Conservation (phyloP, 2,797 vertebrate species). For the Caiman crocodilus region DNA sequence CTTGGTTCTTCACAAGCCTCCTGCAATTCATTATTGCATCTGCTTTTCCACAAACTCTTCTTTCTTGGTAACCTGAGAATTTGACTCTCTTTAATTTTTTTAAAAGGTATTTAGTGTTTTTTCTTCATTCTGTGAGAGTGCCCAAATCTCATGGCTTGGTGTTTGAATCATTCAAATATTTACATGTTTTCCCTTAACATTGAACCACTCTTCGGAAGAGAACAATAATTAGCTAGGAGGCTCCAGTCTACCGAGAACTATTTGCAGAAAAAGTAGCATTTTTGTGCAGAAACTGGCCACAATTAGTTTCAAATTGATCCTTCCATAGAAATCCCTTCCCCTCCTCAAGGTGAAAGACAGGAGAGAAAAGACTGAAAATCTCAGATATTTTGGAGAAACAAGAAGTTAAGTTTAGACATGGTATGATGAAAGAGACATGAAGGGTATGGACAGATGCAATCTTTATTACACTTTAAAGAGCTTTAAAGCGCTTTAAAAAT, state of each 20-base stretch:
- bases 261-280: not conserved
- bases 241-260: not conserved
- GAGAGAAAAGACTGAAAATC: constrained; percentile 20
- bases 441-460: too few species aligned
- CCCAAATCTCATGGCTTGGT: too few species aligned
- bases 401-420: not conserved
- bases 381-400: not conserved
- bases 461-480: too few species aligned
- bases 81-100: too few species aligned
- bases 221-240: not conserved
- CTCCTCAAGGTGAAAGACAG: not conserved
- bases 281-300: not conserved
- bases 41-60: too few species aligned
- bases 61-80: too few species aligned
- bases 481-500: too few species aligned
- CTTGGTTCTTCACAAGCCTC: too few species aligned
- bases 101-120: too few species aligned
- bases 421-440: not conserved
- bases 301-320: not conserved
- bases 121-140: too few species aligned
- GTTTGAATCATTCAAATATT: not conserved
- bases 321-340: not conserved
- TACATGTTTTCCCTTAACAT: not conserved
- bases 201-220: not conserved
- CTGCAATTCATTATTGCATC: too few species aligned